Evolutionary conservation across 2,113 vertebrate species (phyloP).

Genomic region (Pterocles orientalis): DNA sequence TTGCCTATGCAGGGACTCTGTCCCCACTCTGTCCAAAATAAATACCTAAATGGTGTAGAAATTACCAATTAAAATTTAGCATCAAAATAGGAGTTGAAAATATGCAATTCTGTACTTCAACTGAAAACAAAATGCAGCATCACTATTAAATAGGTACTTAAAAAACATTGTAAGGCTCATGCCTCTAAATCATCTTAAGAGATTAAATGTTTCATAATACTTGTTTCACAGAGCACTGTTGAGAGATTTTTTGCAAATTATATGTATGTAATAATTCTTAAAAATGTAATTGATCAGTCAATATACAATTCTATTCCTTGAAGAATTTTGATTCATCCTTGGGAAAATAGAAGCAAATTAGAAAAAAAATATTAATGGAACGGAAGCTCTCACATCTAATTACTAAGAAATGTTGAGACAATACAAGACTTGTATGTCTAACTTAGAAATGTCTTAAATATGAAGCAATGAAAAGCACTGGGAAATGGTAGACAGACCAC

Average conservation of each 20-base stretch:
- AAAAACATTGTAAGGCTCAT: background rate
- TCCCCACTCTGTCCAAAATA: slow-evolving; percentile 99
- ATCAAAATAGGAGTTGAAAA: background rate
- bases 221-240: background rate
- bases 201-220: background rate
- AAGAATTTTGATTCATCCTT: background rate
- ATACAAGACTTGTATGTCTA: background rate
- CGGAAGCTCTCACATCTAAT: background rate
- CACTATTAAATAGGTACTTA: background rate
- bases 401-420: background rate
- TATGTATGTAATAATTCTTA: background rate
- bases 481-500: background rate
- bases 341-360: background rate
- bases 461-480: background rate
- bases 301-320: background rate
- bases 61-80: background rate
- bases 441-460: background rate
- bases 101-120: background rate
- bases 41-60: slow-evolving; percentile 80
- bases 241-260: background rate
- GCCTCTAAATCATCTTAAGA: background rate
- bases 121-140: background rate
- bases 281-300: background rate
- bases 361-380: background rate
- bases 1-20: slow-evolving; percentile 93